Conservation (phyloP, 2,888 invertebrate species). For the Eueremaeus valkanovi region DNA sequence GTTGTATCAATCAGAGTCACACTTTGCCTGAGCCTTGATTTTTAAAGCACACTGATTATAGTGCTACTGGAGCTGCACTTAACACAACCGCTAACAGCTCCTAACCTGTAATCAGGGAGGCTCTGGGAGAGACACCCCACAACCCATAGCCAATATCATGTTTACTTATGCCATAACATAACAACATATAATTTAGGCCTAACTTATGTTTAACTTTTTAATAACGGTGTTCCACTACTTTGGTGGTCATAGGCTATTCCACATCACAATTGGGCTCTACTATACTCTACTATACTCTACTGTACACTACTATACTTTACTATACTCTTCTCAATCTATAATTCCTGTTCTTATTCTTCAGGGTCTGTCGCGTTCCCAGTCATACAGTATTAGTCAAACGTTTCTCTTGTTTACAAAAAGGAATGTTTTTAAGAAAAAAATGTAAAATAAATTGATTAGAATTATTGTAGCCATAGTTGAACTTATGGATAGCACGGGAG, state of each 20-base stretch:
- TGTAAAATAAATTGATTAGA: neutral
- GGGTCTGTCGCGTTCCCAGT: neutral
- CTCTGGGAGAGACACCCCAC: conserved; percentile 21
- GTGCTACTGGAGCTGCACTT: conserved; percentile 34
- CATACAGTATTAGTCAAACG: neutral
- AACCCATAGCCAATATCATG: conserved; percentile 32
- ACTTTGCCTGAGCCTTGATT: conserved; percentile 12
- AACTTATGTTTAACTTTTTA: conserved; percentile 24
- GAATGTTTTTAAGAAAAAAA: neutral
- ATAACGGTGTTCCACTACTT: conserved; percentile 12
- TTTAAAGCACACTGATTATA: conserved; percentile 13
- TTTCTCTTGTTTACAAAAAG: conserved; percentile 25
- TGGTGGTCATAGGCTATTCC: conserved; percentile 29
- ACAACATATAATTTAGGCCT: conserved; percentile 33
- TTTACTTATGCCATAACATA: conserved; percentile 24
- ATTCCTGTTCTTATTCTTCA: neutral
- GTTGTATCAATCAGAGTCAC: conserved; percentile 12
- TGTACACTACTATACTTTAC: too few relatives aligned
- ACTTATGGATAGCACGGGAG: neutral
- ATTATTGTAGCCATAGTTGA: neutral
- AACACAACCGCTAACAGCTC: conserved; percentile 32
- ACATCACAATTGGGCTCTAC: too few relatives aligned
- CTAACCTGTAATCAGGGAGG: conserved; percentile 34
- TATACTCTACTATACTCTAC: too few relatives aligned
- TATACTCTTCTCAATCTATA: neutral